Evolutionary conservation across 1,140 invertebrate species (phyloP).

Genomic region (Tetramorium simillimum): DNA sequence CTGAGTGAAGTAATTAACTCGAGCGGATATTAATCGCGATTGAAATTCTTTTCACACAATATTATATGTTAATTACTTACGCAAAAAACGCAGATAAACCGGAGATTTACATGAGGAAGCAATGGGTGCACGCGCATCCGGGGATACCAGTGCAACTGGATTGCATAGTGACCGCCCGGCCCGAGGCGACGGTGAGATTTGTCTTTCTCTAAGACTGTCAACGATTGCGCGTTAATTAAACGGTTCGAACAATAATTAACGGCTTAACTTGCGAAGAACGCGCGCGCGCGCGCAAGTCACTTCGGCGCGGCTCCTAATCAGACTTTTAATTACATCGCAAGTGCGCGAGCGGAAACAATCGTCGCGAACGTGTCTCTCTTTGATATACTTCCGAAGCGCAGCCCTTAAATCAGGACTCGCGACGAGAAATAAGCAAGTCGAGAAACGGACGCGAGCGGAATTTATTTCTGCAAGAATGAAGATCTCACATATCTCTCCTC

Average conservation of each 20-base stretch:
- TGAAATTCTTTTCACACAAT: background rate
- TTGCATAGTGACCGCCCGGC: constrained; percentile 89
- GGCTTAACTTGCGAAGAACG: background rate
- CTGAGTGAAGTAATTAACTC: background rate
- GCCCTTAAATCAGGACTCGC: background rate
- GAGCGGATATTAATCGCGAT: background rate
- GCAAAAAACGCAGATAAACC: constrained; percentile 88
- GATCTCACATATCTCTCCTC: background rate
- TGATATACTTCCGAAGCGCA: background rate
- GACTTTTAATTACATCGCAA: constrained; percentile 57
- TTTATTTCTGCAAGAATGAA: constrained; percentile 21
- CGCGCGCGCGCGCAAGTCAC: background rate
- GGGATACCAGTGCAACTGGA: constrained; percentile 89
- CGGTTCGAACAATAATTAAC: constrained; percentile 50
- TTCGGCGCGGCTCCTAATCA: constrained; percentile 1
- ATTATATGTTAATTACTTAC: background rate
- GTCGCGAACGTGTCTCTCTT: background rate
- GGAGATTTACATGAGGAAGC: constrained; percentile 87
- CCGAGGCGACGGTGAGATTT: constrained; percentile 86
- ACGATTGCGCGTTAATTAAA: constrained; percentile 65
- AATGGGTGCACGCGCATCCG: constrained; percentile 90
- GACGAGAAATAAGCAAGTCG: background rate
- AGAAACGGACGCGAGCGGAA: background rate
- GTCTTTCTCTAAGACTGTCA: constrained; percentile 16
- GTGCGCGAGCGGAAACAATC: background rate